Evolutionary conservation across 2,888 invertebrate species (phyloP).

Genomic region (Incurvaria masculella): DNA sequence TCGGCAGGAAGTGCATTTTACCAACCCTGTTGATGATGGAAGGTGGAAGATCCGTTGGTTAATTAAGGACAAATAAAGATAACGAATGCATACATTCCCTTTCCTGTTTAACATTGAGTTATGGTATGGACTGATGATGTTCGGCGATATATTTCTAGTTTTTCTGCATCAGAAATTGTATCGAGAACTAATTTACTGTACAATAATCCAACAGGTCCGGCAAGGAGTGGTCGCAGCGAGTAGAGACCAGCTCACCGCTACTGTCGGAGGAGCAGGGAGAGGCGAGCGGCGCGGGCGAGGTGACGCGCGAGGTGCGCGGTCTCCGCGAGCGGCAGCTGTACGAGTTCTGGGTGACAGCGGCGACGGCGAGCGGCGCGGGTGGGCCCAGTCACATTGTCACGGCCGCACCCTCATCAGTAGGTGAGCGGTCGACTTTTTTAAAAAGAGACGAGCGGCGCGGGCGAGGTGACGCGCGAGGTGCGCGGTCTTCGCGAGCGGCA

Average conservation of each 20-base stretch:
- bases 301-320: slow-evolving; percentile 62
- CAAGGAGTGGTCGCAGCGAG: slow-evolving; percentile 39
- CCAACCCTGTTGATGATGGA: too few species aligned
- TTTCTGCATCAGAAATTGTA: too few species aligned
- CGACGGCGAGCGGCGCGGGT: slow-evolving; percentile 66
- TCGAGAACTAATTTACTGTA: too few species aligned
- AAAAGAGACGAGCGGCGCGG: slow-evolving; percentile 10
- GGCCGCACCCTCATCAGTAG: slow-evolving; percentile 26
- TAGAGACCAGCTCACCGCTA: slow-evolving; percentile 20
- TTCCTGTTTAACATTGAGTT: too few species aligned
- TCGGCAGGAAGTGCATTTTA: background rate
- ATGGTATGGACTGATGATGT: too few species aligned
- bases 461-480: slow-evolving; percentile 59
- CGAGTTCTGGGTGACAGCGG: slow-evolving; percentile 80
- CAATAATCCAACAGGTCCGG: slow-evolving; percentile 29
- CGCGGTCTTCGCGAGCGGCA: slow-evolving; percentile 66
- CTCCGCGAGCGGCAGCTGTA: slow-evolving; percentile 69
- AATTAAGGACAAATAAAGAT: too few species aligned
- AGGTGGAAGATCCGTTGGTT: too few species aligned
- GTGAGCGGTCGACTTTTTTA: too few species aligned
- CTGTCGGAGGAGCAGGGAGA: slow-evolving; percentile 2
- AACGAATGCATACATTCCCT: too few species aligned
- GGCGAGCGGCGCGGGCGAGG: slow-evolving; percentile 10
- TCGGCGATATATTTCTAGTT: too few species aligned
- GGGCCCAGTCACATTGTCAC: slow-evolving; percentile 57